Conservation (phyloP, 2,797 vertebrate species). For the Apodemus agrarius region DNA sequence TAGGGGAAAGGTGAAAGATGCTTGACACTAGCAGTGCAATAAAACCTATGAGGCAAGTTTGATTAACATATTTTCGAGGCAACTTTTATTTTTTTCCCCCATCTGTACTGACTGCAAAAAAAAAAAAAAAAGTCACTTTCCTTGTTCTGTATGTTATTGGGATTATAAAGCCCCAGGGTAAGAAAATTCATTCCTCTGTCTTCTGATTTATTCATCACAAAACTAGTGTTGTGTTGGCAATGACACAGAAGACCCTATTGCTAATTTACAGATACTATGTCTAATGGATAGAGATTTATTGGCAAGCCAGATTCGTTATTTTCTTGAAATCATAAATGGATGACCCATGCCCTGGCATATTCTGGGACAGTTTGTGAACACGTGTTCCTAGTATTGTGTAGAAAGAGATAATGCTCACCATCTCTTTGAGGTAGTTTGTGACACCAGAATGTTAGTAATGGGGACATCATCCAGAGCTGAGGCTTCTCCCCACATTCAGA, state of each 20-base stretch:
- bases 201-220: constrained; percentile 23
- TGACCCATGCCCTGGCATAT: neutral
- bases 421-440: neutral
- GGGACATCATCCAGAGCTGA: neutral
- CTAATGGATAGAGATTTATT: neutral
- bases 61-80: constrained; percentile 68
- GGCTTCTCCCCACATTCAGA: neutral
- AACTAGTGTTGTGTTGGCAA: neutral
- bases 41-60: constrained; percentile 54
- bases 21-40: constrained; percentile 54
- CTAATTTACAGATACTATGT: neutral
- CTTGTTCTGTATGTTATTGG: constrained; percentile 52
- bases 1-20: neutral
- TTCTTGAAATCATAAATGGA: neutral
- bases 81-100: constrained; percentile 48
- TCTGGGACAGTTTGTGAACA: neutral
- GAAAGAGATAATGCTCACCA: neutral
- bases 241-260: neutral
- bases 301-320: neutral
- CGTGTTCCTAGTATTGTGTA: neutral
- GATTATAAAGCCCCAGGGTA: constrained; percentile 45
- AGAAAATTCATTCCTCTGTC: neutral
- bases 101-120: neutral
- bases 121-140: constrained; percentile 61
- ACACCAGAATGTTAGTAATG: neutral